These are phyloP conservation scores for Gnathonemus longibarbis DNA, from an alignment of 2,113 vertebrate species.

Conservation along the genomic window DNA sequence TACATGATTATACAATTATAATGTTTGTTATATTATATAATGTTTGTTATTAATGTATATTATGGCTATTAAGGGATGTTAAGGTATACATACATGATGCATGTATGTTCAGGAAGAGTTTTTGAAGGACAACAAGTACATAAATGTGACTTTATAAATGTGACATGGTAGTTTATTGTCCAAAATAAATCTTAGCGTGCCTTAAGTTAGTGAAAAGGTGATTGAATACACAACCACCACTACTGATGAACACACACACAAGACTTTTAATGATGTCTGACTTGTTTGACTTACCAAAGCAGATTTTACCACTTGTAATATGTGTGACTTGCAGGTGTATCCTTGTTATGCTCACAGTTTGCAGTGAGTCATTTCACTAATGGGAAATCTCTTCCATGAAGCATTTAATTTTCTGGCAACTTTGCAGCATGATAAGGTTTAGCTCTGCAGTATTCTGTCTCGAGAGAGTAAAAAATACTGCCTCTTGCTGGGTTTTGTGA, in stretches of 20 bases:
- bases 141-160: not conserved
- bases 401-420: not conserved
- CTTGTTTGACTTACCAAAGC: not conserved
- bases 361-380: not conserved
- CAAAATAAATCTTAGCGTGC: not conserved
- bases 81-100: too few relatives aligned
- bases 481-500: not conserved
- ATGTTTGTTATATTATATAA: too few relatives aligned
- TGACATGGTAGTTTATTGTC: not conserved
- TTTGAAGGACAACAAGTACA: not conserved
- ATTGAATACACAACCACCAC: not conserved
- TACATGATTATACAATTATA: too few relatives aligned
- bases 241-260: not conserved
- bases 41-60: too few relatives aligned
- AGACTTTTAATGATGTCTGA: not conserved
- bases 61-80: too few relatives aligned
- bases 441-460: not conserved
- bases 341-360: not conserved
- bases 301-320: not conserved
- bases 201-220: not conserved
- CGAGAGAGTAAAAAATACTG: not conserved
- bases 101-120: not conserved
- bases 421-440: not conserved
- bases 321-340: not conserved
- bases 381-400: constrained; percentile 6